Base-by-base conservation (phyloP, 1,140 invertebrate genomes). In the Zaprionus gabonicus region DNA sequence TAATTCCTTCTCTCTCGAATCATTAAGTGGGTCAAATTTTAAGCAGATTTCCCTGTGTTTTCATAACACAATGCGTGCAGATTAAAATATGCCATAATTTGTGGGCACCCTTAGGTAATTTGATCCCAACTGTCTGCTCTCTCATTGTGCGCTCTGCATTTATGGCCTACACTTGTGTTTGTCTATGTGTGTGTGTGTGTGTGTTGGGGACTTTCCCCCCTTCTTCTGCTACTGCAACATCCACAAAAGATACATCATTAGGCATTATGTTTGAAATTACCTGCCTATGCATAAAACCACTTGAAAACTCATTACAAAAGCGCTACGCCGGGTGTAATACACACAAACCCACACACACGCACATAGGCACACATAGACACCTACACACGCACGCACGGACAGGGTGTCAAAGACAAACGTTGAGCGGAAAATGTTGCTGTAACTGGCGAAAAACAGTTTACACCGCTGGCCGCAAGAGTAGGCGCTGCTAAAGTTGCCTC, bases 271-370 rank as follows among this genome's bases (percentile, higher is more conserved):
- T 69, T 70, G 76, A 88, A 84, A 88, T 90, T 90, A 90, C 84
- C 87, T 83, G 72, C 82, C 80, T 83, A 87, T 83, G 81, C 85
- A 91, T 78, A 81, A 81, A 82, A 91, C 81, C 81, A 88, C 85
- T 90, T 90, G 82, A 88, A 88, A 90, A 88, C 86, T 88, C 86
- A 90, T 90, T 88, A 90, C 84, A 81, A 75, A 74, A 76, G 80
- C 71, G 63, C 57, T 78, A 73, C 56, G 67, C 55, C 56, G 65
- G 59, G 41, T 71, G 51, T 65, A 71, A 74, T 56, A 78, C 41
- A 56, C 55, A 58, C 55, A 53, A n/a, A n/a, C n/a, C n/a, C 62
- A 55, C 51, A 64, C 55, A 57, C 58, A 55, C 51, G 60, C 56
- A 76, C 67, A 66, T 49, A 44, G 59, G 53, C 55, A 31, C 28